phyloP scores from a whole-genome alignment of 1,140 invertebrate genomes.

The Panulirus ornatus region DNA sequence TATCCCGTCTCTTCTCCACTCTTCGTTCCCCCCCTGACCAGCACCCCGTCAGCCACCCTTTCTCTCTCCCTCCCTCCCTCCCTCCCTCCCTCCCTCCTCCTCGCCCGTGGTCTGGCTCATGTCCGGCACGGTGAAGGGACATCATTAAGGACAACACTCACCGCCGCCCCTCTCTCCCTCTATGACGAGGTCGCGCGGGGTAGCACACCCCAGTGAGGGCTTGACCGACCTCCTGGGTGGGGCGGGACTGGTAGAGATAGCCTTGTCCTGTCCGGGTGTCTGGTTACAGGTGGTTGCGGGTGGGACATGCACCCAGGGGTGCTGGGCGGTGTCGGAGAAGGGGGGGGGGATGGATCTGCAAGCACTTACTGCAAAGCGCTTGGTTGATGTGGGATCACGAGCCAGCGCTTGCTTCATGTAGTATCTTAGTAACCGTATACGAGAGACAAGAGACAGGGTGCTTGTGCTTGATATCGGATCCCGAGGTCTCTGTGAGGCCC shows the following conservation, averaged over 20 bases:
- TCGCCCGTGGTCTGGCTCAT: not conserved
- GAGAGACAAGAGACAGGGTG: no score
- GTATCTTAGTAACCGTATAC: no score
- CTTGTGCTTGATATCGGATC: no score
- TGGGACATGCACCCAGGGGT: not conserved
- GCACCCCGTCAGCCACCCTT: not conserved
- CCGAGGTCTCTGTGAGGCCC: no score
- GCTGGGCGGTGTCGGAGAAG: not conserved
- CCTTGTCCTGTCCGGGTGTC: not conserved
- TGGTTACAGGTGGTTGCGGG: not conserved
- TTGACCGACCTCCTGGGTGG: not conserved
- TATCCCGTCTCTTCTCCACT: no score
- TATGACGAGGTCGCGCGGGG: not conserved
- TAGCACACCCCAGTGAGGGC: not conserved
- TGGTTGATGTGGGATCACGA: no score
- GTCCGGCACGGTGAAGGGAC: not conserved
- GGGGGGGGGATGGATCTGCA: no score
- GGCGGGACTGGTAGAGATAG: not conserved
- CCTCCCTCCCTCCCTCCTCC: no score
- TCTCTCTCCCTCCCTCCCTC: not conserved
- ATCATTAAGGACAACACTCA: not conserved
- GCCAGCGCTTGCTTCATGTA: no score
- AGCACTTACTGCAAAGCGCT: not conserved
- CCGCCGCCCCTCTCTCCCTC: no score
- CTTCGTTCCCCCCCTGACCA: no score